A percentile compares a stretch with the other conserved stretches of the same genome.
These are phyloP conservation scores for Lasioglossum zephyrum DNA, from an alignment of 2,888 invertebrate genomes.

Conservation along the genomic window DNA sequence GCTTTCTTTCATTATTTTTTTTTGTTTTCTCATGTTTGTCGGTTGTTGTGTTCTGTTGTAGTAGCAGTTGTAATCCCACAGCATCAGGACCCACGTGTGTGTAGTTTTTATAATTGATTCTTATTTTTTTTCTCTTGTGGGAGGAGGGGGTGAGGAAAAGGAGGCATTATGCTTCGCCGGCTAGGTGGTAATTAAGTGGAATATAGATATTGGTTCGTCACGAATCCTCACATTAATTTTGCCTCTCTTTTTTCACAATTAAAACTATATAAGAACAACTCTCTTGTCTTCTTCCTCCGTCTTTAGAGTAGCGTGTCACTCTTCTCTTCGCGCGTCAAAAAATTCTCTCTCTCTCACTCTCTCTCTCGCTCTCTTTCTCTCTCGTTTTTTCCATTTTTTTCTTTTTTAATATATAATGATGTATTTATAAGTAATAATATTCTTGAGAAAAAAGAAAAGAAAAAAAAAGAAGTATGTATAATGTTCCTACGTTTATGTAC, in stretches of 20 bases:
- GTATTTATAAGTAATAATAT: constrained; percentile 81
- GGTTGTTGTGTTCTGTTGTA: constrained; percentile 1
- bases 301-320: constrained; percentile 68
- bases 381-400: constrained; percentile 12
- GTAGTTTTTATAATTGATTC: constrained; percentile 15
- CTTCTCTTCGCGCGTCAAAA: constrained; percentile 63
- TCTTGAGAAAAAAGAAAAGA: constrained; percentile 65
- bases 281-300: constrained; percentile 68
- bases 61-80: constrained; percentile 57
- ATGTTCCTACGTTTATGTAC: constrained; percentile 76
- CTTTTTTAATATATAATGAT: constrained; percentile 73
- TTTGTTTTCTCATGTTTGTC: background rate
- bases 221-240: constrained; percentile 71
- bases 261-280: constrained; percentile 79
- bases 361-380: constrained; percentile 59
- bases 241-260: constrained; percentile 77
- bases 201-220: constrained; percentile 69
- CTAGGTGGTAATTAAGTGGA: constrained; percentile 69
- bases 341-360: constrained; percentile 61
- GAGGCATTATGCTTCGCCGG: constrained; percentile 74
- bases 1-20: background rate
- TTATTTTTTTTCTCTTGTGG: constrained; percentile 28
- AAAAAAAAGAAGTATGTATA: constrained; percentile 72
- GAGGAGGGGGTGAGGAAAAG: constrained; percentile 65
- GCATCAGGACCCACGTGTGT: constrained; percentile 63